Evolutionary conservation across 2,888 invertebrate genomes (phyloP), one percentile per base, ranked within the genome.

Genomic region (Temnothorax unifasciatus): DNA sequence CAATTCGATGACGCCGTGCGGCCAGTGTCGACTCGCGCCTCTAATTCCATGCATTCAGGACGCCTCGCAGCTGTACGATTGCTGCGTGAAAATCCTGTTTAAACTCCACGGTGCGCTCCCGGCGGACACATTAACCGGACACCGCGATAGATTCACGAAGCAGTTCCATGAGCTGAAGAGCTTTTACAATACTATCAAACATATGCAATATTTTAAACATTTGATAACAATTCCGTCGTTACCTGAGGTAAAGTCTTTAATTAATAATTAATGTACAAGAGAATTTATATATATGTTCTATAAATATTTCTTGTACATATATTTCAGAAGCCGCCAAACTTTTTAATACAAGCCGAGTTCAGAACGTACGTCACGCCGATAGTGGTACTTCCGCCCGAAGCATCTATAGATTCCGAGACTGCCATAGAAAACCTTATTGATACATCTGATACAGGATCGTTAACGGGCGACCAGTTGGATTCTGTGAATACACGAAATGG

Each of bases 161-260:
- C 98, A 99, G 93, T 99, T 99, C 95, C 97, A 96, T 92, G 97
- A 97, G 93, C 95, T 99, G 85, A 98, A 98, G 94, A 96, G 97
- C 88, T 99, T 99, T 95, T 99, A 99, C 95, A 97, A 98, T 93
- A 98, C 97, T 93, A 98, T 99, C 15, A 97, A 98, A 93, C 99
- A 98, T 91, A 96, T 99, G 90, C 99, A 99, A 95, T 99, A 99
- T 96, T 99, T 99, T 95, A 98, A 99, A 93, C 98, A 98, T 95
- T 96, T 99, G 68, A 98, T 99, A 85, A 98, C 98, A 77, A 97
- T 99, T 90, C 99, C 99, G 3, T 96, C 97, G 57, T 95, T 99
- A 92, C 99, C 99, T 3, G 97, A 98, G 95, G 97, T 97, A 95
- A 66, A 15, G 11, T 21, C 8, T 25, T 63, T n/a, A 47, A 38